Conservation (phyloP, 1,140 invertebrate species). For the Branchinecta lindahli region DNA sequence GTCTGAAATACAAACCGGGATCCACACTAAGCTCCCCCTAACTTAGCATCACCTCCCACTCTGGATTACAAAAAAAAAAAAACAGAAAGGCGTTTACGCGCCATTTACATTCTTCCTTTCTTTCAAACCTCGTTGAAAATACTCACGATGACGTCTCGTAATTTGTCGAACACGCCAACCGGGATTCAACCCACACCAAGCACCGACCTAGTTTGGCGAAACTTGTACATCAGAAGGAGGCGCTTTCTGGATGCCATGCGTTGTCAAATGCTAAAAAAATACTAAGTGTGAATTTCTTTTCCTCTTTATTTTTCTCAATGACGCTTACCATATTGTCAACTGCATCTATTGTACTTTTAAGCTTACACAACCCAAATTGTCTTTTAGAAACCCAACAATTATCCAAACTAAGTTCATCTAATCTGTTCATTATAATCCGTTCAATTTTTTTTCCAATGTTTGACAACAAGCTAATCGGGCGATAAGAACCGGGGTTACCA, state of each 20-base stretch:
- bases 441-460: not conserved
- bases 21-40: too few species aligned
- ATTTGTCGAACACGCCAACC: too few species aligned
- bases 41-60: too few species aligned
- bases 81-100: too few species aligned
- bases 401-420: not conserved
- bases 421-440: not conserved
- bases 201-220: too few species aligned
- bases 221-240: too few species aligned
- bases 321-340: constrained; percentile 3
- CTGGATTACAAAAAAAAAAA: too few species aligned
- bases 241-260: not conserved
- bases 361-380: not conserved
- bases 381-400: not conserved
- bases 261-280: constrained; percentile 8
- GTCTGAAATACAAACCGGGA: too few species aligned
- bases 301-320: not conserved
- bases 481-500: not conserved
- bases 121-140: too few species aligned
- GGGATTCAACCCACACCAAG: too few species aligned
- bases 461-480: not conserved
- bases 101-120: too few species aligned
- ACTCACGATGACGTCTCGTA: too few species aligned
- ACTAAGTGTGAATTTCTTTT: not conserved
- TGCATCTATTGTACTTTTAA: not conserved